Conservation (phyloP, 2,113 vertebrate species). For the Macrotis lagotis region DNA sequence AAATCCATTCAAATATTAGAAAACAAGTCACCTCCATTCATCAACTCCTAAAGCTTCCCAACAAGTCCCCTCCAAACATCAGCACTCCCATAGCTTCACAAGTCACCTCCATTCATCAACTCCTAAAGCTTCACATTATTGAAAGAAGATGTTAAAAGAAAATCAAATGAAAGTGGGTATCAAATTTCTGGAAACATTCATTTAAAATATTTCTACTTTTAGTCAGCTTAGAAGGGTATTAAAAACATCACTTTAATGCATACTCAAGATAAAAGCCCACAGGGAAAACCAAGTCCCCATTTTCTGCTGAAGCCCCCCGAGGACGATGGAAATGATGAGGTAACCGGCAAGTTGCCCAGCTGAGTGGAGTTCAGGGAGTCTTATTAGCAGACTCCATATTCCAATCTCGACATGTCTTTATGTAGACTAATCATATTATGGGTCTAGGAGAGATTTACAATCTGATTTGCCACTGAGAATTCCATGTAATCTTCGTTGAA, state of each 20-base stretch:
- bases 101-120: neutral
- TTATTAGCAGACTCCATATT: conserved; percentile 91
- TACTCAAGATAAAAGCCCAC: conserved; percentile 36
- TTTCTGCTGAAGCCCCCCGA: conserved; percentile 54
- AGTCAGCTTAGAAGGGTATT: conserved; percentile 21
- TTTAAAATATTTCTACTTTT: conserved; percentile 41
- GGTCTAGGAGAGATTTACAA: conserved; percentile 84
- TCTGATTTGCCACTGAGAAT: conserved; percentile 88
- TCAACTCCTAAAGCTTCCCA: neutral
- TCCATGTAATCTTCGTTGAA: conserved; percentile 87
- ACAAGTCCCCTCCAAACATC: too few species aligned
- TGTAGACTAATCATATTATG: conserved; percentile 90
- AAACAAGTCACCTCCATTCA: neutral
- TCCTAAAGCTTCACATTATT: neutral
- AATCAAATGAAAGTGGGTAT: conserved; percentile 5
- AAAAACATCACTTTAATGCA: conserved; percentile 26
- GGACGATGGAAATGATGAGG: conserved; percentile 63
- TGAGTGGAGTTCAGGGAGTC: conserved; percentile 87
- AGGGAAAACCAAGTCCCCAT: conserved; percentile 51
- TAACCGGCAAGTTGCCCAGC: conserved; percentile 81
- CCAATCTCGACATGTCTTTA: conserved; percentile 88
- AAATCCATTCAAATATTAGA: neutral
- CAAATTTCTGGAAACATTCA: conserved; percentile 15
- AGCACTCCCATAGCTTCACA: too few species aligned
- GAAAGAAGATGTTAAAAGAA: conserved; percentile 41